These are phyloP conservation scores for Campopleginae sp. DNA, from an alignment of 2,888 invertebrate species.

Conservation along the genomic window DNA sequence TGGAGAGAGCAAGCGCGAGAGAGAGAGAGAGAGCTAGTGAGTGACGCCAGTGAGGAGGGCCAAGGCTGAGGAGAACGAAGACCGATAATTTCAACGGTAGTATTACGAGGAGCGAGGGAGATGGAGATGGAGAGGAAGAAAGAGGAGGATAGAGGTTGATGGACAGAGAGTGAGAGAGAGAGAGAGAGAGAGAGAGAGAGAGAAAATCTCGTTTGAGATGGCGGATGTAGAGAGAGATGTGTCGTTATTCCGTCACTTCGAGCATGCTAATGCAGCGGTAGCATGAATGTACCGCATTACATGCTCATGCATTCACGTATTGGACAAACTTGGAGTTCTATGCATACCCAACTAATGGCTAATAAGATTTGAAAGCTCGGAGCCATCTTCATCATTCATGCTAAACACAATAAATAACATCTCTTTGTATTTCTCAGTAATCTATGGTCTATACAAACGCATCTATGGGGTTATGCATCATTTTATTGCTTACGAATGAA, in stretches of 20 bases:
- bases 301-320: constrained; percentile 14
- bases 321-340: background rate
- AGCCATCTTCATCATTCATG: background rate
- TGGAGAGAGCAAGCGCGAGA: constrained; percentile 25
- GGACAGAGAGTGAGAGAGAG: constrained; percentile 15
- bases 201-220: background rate
- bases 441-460: background rate
- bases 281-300: constrained; percentile 39
- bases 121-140: constrained; percentile 11
- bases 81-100: constrained; percentile 29
- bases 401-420: background rate
- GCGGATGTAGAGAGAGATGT: constrained; percentile 46
- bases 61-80: constrained; percentile 47
- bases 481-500: background rate
- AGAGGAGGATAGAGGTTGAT: background rate
- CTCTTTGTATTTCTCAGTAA: background rate
- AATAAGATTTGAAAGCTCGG: constrained; percentile 6
- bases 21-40: constrained; percentile 8
- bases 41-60: constrained; percentile 31
- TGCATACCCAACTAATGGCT: background rate
- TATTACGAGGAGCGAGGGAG: background rate
- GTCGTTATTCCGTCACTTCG: constrained; percentile 62
- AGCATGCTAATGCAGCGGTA: constrained; percentile 63
- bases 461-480: background rate
- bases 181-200: constrained; percentile 13